Evolutionary conservation across 2,797 vertebrate species (phyloP).

Genomic region (Acrossocheilus wenchowensis): DNA sequence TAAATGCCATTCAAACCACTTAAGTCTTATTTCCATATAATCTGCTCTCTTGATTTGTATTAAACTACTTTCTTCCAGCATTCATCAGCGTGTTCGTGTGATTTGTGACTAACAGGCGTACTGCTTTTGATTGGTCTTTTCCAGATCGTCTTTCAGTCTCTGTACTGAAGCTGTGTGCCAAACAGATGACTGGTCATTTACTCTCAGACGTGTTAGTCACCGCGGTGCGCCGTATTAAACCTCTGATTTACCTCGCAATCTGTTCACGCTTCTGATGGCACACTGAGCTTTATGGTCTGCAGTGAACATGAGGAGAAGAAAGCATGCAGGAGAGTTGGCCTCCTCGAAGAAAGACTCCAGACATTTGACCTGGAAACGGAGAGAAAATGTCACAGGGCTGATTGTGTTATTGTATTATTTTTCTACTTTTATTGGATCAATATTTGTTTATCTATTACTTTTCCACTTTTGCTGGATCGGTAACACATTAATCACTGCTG

Average conservation of each 20-base stretch:
- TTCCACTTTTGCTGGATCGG: neutral
- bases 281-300: neutral
- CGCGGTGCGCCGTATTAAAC: slow-evolving; percentile 1
- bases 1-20: slow-evolving; percentile 14
- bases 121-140: slow-evolving; percentile 18
- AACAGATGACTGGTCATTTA: slow-evolving; percentile 24
- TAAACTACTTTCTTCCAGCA: slow-evolving; percentile 9
- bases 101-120: neutral
- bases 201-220: slow-evolving; percentile 1
- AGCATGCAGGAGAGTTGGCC: neutral
- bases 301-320: neutral
- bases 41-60: slow-evolving; percentile 8
- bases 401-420: neutral
- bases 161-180: neutral
- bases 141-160: neutral
- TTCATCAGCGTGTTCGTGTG: slow-evolving; percentile 6
- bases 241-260: neutral
- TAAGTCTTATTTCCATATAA: slow-evolving; percentile 15
- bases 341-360: neutral
- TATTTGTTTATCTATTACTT: neutral
- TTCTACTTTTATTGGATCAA: neutral
- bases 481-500: neutral
- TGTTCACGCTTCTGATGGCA: neutral
- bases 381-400: neutral
- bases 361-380: slow-evolving; percentile 2